Base-by-base conservation (phyloP, 2,113 vertebrate genomes). In the Thalassoma bifasciatum region DNA sequence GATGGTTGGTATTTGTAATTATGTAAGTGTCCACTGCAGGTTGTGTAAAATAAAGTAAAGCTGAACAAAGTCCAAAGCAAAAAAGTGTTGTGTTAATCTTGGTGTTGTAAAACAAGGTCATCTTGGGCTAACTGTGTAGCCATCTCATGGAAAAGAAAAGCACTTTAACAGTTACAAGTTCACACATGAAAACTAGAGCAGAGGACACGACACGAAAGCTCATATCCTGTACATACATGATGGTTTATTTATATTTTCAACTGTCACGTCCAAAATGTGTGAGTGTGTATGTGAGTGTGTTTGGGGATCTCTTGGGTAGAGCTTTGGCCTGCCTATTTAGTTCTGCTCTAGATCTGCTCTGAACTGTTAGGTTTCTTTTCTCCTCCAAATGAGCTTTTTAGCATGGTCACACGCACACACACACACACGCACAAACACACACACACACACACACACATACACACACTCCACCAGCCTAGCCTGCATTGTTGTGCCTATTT, bases 401-500 rank as follows among this genome's bases (percentile, higher is more conserved):
- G 83, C 92, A 84, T 72, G 61, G 68, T 62, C 85, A 64, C 79
- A 57, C 12, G 1, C 38, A 6, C 74, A 46, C 63, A 0, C 77
- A 34, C 74, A 21, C 67, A 14, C 42, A 21, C 72, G 42, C 23
- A 52, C 60, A 34, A 17, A 30, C 64, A 64, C 37, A 30, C 36
- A n/a, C 68, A 21, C 68, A 8, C 49, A 36, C 72, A 21, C 65
- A 60, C 66, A 60, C 81, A 47, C 69, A 60, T 19, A 34, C 65
- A 52, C 83, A 42, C 74, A 59, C 75, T 75, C 73, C 71, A 75
- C 72, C 37, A 59, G 66, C 88, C 85, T 69, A 81, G 86, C 74
- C 72, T 86, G 82, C 88, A 93, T 93, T 93, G 88, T 93, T 91
- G 89, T 92, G 89, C 86, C 85, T 90, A 92, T 93, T 93, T 92